These are phyloP conservation scores for Bucorvus abyssinicus DNA, from an alignment of 2,797 vertebrate genomes.

Conservation along the genomic window DNA sequence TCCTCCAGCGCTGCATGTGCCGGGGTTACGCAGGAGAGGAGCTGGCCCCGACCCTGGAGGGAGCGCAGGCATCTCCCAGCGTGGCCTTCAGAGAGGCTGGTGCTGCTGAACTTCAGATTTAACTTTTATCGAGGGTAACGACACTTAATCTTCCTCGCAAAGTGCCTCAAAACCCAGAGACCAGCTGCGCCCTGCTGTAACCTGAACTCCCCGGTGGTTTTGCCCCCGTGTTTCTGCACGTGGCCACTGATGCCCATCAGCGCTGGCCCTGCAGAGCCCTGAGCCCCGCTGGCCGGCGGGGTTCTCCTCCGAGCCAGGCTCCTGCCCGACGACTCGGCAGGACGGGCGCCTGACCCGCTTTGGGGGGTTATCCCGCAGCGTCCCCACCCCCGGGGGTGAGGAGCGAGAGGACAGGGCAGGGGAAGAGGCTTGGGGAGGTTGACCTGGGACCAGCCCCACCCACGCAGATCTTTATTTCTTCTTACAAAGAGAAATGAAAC, in stretches of 20 bases:
- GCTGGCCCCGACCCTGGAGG: rapidly evolving
- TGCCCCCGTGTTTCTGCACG: rapidly evolving
- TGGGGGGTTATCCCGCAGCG: background rate
- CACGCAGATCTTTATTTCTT: background rate
- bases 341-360: background rate
- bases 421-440: background rate
- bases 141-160: background rate
- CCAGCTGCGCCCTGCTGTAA: rapidly evolving
- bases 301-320: background rate
- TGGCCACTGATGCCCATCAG: no score
- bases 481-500: background rate
- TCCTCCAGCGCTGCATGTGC: background rate
- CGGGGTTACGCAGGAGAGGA: rapidly evolving
- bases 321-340: rapidly evolving
- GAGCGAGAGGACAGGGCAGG: rapidly evolving
- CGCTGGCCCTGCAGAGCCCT: background rate
- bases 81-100: background rate
- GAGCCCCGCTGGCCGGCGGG: rapidly evolving
- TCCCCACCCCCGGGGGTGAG: background rate
- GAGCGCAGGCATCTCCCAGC: rapidly evolving
- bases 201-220: rapidly evolving
- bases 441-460: background rate
- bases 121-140: rapidly evolving
- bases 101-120: background rate
- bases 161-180: background rate